Conservation (phyloP, 2,888 invertebrate species). For the Watsonalla binaria region DNA sequence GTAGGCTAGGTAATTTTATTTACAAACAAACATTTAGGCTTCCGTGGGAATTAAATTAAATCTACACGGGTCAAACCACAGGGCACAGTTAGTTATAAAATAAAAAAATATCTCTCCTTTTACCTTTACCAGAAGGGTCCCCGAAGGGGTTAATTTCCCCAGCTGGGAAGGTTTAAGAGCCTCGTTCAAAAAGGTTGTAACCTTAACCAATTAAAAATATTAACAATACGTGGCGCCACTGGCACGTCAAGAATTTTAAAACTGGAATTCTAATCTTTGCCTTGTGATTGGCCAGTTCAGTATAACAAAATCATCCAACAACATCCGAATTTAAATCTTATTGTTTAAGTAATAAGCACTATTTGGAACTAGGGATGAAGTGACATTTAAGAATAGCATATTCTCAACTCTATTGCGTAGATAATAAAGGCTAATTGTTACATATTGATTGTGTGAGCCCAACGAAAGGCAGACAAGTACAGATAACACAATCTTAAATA, state of each 20-base stretch:
- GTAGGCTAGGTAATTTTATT: no score
- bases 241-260: constrained; percentile 51
- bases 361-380: not conserved
- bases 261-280: constrained; percentile 42
- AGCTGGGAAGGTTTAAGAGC: no score
- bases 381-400: not conserved
- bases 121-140: no score
- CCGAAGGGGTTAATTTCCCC: no score
- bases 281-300: constrained; percentile 46
- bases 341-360: not conserved
- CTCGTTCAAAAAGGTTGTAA: no score
- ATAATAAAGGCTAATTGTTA: constrained; percentile 7
- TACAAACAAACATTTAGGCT: no score
- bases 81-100: no score
- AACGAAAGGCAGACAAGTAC: constrained; percentile 27
- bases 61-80: no score
- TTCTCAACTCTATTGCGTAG: constrained; percentile 12
- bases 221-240: constrained; percentile 41
- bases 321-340: not conserved
- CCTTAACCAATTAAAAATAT: not conserved
- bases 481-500: constrained; percentile 56
- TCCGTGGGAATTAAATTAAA: no score
- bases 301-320: not conserved
- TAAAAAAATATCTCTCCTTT: no score
- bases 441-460: not conserved